Evolutionary conservation across 2,797 vertebrate genomes (phyloP), one percentile per base, ranked within the genome.

Genomic region (Siniperca undulata): DNA sequence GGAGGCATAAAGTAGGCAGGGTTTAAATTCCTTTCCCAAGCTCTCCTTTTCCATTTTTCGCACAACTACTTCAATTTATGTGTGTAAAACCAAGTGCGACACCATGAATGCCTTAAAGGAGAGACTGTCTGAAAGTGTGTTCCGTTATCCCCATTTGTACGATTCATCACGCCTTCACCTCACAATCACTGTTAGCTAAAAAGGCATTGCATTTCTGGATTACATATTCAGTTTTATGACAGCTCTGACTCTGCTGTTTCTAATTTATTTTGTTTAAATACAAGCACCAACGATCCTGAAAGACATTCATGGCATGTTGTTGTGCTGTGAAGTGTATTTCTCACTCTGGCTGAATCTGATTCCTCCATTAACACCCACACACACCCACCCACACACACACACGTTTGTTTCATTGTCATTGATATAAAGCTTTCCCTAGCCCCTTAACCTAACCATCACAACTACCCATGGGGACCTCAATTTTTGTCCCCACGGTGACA

Each of bases 301-400:
- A 44, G 44, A 67, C 72, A 20, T 46, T 70, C n/a, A 40, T 22
- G 72, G 78, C 91, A 86, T 86, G 88, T 83, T 70, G 84, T 82
- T 82, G 52, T 78, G 84, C 67, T 61, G 52, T 14, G 67, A 85
- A 88, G 74, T 74, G 78, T 62, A 48, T 86, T 83, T 80, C 74
- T 91, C 85, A 90, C 86, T 85, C 77, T 79, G 85, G 81, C 88
- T 84, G 75, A 81, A 92, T 91, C 91, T 94, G 91, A 94, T 91
- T 92, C 91, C 85, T 94, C 91, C 86, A 93, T 93, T 91, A 94
- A 93, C 93, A 93, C 92, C 86, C 91, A 56, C 58, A 40, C 67
- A 66, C 27, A 48, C 60, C 81, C 75, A 78, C 58, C 66, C 61
- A 73, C 65, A 61, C 27, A 27, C 2, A 27, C 27, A 27, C 27